phyloP scores from a whole-genome alignment of 1,140 invertebrate species.

The Drosophila saltans region DNA sequence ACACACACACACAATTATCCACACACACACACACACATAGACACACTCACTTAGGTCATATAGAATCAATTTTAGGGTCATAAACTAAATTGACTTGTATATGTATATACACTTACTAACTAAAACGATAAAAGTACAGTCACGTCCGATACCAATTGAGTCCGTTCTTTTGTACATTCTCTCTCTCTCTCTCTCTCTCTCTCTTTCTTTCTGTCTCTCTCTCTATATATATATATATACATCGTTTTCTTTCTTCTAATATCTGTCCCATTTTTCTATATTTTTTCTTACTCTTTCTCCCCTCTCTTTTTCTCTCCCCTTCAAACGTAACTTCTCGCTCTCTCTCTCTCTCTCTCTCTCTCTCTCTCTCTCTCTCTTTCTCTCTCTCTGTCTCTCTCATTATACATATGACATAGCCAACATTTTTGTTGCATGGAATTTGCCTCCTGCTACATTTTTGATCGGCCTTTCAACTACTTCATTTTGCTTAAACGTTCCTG shows the following conservation, averaged over 20 bases:
- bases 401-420: conserved; percentile 34
- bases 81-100: not conserved
- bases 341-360: conserved; percentile 25
- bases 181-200: conserved; percentile 7
- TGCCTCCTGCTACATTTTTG: conserved; percentile 25
- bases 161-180: conserved; percentile 4
- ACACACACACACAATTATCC: conserved; percentile 10
- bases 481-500: conserved; percentile 2
- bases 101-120: conserved; percentile 5
- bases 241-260: not conserved
- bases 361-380: conserved; percentile 25
- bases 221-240: conserved; percentile 12
- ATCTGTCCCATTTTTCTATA: not conserved
- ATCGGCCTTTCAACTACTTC: conserved; percentile 20
- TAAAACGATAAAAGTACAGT: conserved; percentile 12
- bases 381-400: conserved; percentile 7
- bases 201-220: conserved; percentile 11
- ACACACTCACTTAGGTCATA: not conserved
- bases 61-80: not conserved
- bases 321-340: not conserved
- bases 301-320: conserved; percentile 10
- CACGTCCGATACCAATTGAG: conserved; percentile 15
- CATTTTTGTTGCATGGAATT: conserved; percentile 47
- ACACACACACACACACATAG: conserved; percentile 10
- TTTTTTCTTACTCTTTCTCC: conserved; percentile 6